phyloP scores from a whole-genome alignment of 2,797 vertebrate species.

The Phalloptychus januarius region DNA sequence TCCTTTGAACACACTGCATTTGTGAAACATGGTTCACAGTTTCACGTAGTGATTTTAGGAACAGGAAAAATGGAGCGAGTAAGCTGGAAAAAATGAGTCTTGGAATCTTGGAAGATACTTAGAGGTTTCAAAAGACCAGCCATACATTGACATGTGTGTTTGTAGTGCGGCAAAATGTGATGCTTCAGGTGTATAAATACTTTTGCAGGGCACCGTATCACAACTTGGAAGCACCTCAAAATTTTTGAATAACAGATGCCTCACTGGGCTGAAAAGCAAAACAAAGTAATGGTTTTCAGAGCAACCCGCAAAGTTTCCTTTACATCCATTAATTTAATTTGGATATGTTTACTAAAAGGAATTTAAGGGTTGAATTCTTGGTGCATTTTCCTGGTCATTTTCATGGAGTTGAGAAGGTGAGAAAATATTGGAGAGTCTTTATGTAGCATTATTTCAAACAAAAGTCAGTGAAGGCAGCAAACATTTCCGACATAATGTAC shows the following conservation, averaged over 20 bases:
- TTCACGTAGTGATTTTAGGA: not conserved
- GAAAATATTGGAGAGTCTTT: constrained; percentile 67
- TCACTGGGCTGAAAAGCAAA: not conserved
- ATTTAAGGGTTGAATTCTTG: constrained; percentile 7
- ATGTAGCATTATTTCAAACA: constrained; percentile 36
- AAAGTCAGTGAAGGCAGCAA: constrained; percentile 34
- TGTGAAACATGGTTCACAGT: not conserved
- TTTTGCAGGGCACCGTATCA: not conserved
- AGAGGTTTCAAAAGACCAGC: not conserved
- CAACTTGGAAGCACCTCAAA: not conserved
- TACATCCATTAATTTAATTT: constrained; percentile 31
- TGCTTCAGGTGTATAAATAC: not conserved
- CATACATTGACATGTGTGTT: not conserved
- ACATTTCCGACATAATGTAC: constrained; percentile 44
- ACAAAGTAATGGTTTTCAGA: not conserved
- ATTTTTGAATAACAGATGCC: not conserved
- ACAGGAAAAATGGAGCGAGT: not conserved
- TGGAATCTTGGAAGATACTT: too few relatives aligned
- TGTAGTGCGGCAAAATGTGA: not conserved
- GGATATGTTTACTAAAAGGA: constrained; percentile 18
- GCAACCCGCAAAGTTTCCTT: not conserved
- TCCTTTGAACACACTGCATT: not conserved
- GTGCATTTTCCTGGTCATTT: constrained; percentile 60
- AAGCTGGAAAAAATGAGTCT: not conserved
- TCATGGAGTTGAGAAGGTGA: constrained; percentile 74